A percentile compares a stretch with the other conserved stretches of the same genome.
These are phyloP conservation scores for Andrena cerasifolii DNA, from an alignment of 1,140 invertebrate species.

Conservation along the genomic window DNA sequence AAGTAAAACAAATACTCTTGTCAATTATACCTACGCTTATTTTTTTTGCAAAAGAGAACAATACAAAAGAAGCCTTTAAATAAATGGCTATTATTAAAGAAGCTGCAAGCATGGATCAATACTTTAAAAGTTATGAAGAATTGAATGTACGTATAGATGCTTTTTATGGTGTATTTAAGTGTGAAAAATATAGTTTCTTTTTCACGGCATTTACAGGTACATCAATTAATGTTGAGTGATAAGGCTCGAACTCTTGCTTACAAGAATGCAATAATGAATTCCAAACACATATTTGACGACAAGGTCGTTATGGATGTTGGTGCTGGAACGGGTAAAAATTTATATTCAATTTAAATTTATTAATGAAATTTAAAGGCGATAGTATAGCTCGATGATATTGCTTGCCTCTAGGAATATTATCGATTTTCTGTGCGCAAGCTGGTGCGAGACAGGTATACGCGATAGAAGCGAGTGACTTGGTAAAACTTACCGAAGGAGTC, in stretches of 20 bases:
- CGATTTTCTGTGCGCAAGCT: conserved; percentile 97
- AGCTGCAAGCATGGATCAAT: conserved; percentile 54
- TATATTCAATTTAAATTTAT: conserved; percentile 12
- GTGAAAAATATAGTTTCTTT: conserved; percentile 8
- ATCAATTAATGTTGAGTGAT: conserved; percentile 92
- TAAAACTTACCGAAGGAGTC: conserved; percentile 92
- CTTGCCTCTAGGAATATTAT: conserved; percentile 90
- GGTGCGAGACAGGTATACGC: conserved; percentile 96
- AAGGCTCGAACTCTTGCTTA: conserved; percentile 95
- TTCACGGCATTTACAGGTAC: conserved; percentile 83
- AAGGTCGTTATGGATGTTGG: conserved; percentile 97
- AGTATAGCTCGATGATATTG: conserved; percentile 25
- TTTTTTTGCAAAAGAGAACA: neutral
- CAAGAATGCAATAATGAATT: conserved; percentile 93
- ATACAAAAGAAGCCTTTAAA: neutral
- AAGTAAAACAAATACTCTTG: neutral
- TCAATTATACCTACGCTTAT: neutral
- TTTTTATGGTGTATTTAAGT: conserved; percentile 18
- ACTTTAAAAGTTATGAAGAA: conserved; percentile 75
- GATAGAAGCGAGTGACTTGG: conserved; percentile 94
- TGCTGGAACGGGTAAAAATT: conserved; percentile 88
- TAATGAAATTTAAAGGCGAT: conserved; percentile 28
- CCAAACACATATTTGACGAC: conserved; percentile 85
- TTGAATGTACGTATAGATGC: conserved; percentile 69
- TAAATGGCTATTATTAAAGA: neutral